Base-by-base conservation (phyloP, 2,888 invertebrate genomes). In the Nemoura dubitans region DNA sequence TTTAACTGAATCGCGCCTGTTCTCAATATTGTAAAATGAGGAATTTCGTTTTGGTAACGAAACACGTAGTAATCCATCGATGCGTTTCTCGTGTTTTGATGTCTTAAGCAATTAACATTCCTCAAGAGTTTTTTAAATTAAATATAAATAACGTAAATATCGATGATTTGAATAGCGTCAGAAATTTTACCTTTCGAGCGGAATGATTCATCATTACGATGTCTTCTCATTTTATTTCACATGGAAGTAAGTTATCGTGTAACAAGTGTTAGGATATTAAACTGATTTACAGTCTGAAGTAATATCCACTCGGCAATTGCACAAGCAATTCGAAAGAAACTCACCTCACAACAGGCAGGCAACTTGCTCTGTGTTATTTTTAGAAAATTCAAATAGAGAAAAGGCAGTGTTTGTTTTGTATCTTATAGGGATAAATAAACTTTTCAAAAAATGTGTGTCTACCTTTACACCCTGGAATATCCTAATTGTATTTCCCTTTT, bases 381-480 rank as follows among this genome's bases (percentile, higher is more conserved):
- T 92, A 92, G 92, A 92, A 91, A 91, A 90, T 90, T 90, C 90
- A 90, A 90, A 91, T 91, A 91, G 90, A 91, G 90, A 90, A 91
- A 89, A 92, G 92, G 92, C 93, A 92, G 93, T 93, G 93, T 93
- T 93, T 93, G 92, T 93, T 93, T 93, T 93, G 92, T 93, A 93
- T 93, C 93, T 93, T 92, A 93, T 93, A 93, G 93, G 92, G 92
- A 93, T 92, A 92, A 93, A 92, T 92, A 93, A 93, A 93, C 92
- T 93, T 93, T 93, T 92, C 91, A 92, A 92, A 92, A 92, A 92
- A 91, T 76, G n/a, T 83, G 77, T 77, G 59, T 0, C 21, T 28
- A 0, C 26, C 42, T 83, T 29, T 10, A 36, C n/a, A n/a, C n/a
- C n/a, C 5, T 36, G 10, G 36, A 36, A 36, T 36, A 36, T 29